phyloP scores from a whole-genome alignment of 2,797 vertebrate genomes.

The Coluber constrictor region DNA sequence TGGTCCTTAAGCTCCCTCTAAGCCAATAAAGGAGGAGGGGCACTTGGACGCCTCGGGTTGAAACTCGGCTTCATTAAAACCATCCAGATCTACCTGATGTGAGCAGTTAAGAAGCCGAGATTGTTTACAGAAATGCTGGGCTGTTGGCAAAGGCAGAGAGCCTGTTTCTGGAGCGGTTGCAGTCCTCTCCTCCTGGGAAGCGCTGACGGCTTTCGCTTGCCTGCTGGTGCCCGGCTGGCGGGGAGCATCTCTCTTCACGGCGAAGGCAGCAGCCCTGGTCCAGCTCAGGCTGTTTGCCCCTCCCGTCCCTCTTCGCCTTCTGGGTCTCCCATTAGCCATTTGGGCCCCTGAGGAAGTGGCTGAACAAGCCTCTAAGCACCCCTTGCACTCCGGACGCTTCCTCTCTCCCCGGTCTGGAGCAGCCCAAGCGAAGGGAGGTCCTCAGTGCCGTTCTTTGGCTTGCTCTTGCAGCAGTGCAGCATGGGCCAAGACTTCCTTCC shows the following conservation, averaged over 20 bases:
- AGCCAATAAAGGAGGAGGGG: not conserved
- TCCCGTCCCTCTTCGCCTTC: not conserved
- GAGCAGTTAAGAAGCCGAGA: slow-evolving; percentile 10
- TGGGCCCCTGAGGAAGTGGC: rapidly evolving
- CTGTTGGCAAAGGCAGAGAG: not conserved
- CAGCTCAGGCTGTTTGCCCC: too few relatives aligned
- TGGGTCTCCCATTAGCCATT: not conserved
- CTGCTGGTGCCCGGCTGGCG: not conserved
- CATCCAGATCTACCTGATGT: slow-evolving; percentile 22
- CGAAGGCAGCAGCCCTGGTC: not conserved
- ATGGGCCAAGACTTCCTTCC: too few relatives aligned
- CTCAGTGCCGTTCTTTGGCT: not conserved
- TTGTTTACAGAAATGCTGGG: slow-evolving; percentile 25
- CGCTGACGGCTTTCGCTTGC: slow-evolving; percentile 2
- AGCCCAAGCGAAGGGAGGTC: not conserved
- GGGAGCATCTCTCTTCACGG: not conserved
- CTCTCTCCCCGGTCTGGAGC: too few relatives aligned
- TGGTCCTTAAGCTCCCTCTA: not conserved
- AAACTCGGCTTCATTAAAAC: not conserved
- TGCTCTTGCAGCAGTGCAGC: not conserved
- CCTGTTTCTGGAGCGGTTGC: slow-evolving; percentile 13
- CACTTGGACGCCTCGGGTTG: too few relatives aligned
- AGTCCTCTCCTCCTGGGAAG: slow-evolving; percentile 8
- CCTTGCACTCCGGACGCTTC: not conserved
- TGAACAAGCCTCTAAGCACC: not conserved